A percentile compares a stretch with the other conserved stretches of the same genome.
Conservation (phyloP, 2,797 vertebrate genomes). For the Scomberomorus guttatus region DNA sequence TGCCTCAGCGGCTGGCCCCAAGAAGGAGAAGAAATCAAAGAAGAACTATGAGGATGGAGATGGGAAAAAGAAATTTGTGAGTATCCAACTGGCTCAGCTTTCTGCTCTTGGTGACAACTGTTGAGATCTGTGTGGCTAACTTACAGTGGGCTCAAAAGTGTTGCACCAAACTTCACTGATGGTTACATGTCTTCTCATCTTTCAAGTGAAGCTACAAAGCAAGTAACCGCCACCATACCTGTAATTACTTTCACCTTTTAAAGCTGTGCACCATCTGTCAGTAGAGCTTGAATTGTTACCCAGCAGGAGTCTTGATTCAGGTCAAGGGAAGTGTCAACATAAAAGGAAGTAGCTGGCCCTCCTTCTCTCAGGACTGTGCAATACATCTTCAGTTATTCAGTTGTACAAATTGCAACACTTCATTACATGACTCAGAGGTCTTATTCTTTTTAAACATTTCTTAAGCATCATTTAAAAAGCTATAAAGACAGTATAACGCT, state of each 20-base stretch:
- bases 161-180: neutral
- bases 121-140: neutral
- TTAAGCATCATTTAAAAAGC: neutral
- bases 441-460: neutral
- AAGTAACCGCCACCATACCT: constrained; percentile 39
- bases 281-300: neutral
- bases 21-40: constrained; percentile 89
- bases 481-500: neutral
- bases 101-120: neutral
- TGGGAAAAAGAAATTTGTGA: constrained; percentile 89
- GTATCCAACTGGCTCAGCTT: constrained; percentile 65
- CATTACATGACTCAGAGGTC: neutral
- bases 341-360: constrained; percentile 63
- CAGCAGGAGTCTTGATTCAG: neutral
- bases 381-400: constrained; percentile 8
- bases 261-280: constrained; percentile 49
- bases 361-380: constrained; percentile 6
- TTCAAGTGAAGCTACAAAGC: constrained; percentile 37
- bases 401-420: constrained; percentile 25
- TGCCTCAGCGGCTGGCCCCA: constrained; percentile 79
- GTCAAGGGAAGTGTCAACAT: constrained; percentile 29
- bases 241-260: constrained; percentile 36
- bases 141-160: neutral
- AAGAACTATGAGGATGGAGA: constrained; percentile 86
- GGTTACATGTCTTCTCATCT: constrained; percentile 28